Evolutionary conservation across 2,888 invertebrate genomes (phyloP), one percentile per base, ranked within the genome.

Genomic region (Harpalus rufipes): DNA sequence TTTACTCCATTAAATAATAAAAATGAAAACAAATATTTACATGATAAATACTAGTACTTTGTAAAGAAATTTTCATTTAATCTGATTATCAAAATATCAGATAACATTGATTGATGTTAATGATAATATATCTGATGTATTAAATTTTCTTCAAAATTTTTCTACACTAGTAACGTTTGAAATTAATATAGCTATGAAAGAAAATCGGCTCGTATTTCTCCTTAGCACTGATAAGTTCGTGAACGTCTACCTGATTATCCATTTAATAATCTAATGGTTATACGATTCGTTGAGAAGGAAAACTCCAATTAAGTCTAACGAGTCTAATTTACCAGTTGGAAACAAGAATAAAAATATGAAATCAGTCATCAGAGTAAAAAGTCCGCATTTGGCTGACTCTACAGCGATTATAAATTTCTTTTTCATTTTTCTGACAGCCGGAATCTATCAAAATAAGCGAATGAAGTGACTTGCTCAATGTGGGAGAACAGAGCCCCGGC

Each of bases 321-420:
- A 74, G 16, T 41, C 21, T 74, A 74, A 74, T 74, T 74, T 74
- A 74, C 14, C 16, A 44, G 72, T 32, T 32, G 25, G 18, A 41
- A 74, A 74, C 44, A 74, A 41, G 72, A 74, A 44, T 44, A 74
- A 74, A 74, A 74, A 44, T 44, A 74, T 44, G 16, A 44, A 74
- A 74, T 74, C 72, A 74, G 72, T 74, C 72, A 74, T 41, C 63
- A 14, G 72, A 18, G 41, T 44, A 74, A 74, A 74, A 74, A 74
- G 44, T 74, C 18, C 44, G 72, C 72, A n/a, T 68, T 68, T 39
- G 39, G 68, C 68, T 68, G 68, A 32, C 68, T 74, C 68, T 18
- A 44, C 72, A 74, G 72, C 72, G 72, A 74, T 74, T 78, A 78
- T 78, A 78, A 78, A 78, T 78, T 78, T 58, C 72, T 58, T 59